phyloP scores from a whole-genome alignment of 2,888 invertebrate genomes.

The Andrena hattorfiana region DNA sequence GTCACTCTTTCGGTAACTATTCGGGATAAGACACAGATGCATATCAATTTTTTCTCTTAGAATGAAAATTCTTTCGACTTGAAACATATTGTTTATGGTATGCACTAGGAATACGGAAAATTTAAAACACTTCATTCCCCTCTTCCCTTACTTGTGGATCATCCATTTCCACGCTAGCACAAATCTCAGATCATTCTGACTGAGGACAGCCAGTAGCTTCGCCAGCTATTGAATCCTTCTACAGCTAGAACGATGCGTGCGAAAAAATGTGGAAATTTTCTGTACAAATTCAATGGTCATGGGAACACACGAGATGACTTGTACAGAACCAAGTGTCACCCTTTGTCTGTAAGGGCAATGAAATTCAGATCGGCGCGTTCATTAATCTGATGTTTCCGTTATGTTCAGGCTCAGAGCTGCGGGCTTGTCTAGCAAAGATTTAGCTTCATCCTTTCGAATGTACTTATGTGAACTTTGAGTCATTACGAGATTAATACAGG shows the following conservation, averaged over 20 bases:
- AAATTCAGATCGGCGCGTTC: constrained; percentile 25
- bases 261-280: constrained; percentile 18
- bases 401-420: neutral
- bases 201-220: constrained; percentile 29
- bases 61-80: no score
- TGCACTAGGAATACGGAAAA: no score
- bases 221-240: constrained; percentile 12
- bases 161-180: no score
- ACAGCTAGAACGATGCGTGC: neutral
- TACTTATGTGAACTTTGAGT: neutral
- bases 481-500: neutral
- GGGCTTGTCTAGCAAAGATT: neutral
- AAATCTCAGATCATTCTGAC: neutral
- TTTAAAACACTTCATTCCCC: no score
- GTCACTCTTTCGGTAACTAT: no score
- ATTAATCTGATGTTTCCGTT: constrained; percentile 18
- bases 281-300: constrained; percentile 18
- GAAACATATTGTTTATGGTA: no score
- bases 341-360: constrained; percentile 15
- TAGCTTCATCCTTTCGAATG: constrained; percentile 4
- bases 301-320: constrained; percentile 24
- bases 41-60: no score
- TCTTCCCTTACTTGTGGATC: no score
- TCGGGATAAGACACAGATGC: no score
- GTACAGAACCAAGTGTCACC: neutral